Base-by-base conservation (phyloP, 2,888 invertebrate species). In the Eristalinus aeneus region DNA sequence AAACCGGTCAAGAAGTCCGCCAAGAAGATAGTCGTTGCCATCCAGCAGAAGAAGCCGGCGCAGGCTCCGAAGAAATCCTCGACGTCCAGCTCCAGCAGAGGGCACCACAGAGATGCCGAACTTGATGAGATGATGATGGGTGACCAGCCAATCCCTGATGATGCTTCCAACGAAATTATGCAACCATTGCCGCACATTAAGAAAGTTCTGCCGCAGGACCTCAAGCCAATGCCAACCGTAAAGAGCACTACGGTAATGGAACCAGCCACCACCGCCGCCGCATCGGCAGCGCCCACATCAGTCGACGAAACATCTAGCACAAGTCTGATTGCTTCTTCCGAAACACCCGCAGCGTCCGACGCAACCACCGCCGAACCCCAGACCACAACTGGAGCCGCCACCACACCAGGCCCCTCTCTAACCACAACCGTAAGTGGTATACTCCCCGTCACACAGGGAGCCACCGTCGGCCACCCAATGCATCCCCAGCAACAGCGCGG, bases 91-190 rank as follows among this genome's bases (percentile, higher is more conserved):
- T 60, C 58, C 27, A 54, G 65, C 58, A 82, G 77, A 61, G 84
- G 72, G 11, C 65, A 74, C 27, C 88, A 76, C 9, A 53, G 76
- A 34, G 61, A 73, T 4, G 12, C 34, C 1, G 85, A 73, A 36
- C 64, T 89, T 32, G 90, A 90, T 22, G 92, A 92, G 5, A 90
- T 91, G 89, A 92, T 93, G 93, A 91, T 92, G 91, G 92, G 92
- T 1, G 93, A 93, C 74, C 92, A 92, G 74, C 90, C 92, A 23
- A 63, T 81, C 16, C 69, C 69, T 0, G 81, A 90, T 67, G 91
- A 91, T 31, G 89, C 89, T 0, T 91, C 91, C 2, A 92, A 92
- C 72, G 92, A 92, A 79, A 91, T 92, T 39, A 88, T 91, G 16
- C 91, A 91, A 72, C 91, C 90, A 3, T 80, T 92, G 88, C 93